Evolutionary conservation across 2,113 vertebrate species (phyloP).

Genomic region (Oostethus manadensis): DNA sequence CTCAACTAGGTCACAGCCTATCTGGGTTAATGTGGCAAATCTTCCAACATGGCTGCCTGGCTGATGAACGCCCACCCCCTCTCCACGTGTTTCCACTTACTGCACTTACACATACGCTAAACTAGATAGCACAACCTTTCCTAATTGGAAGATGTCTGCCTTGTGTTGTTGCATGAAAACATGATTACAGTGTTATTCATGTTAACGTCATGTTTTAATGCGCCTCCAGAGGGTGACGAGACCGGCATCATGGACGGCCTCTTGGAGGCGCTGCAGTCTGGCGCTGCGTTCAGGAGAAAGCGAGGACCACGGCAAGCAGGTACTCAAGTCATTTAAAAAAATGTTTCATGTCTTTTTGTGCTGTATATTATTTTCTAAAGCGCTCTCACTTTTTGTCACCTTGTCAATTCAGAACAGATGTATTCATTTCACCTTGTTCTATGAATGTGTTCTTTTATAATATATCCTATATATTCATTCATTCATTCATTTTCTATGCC

Average conservation of each 20-base stretch:
- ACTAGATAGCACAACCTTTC: conserved; percentile 8
- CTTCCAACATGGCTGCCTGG: conserved; percentile 26
- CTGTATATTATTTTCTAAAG: neutral
- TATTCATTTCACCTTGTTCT: conserved; percentile 12
- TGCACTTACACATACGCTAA: neutral
- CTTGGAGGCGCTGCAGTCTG: conserved; percentile 74
- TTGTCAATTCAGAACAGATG: conserved; percentile 29
- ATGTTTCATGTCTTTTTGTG: conserved; percentile 7
- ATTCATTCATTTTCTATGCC: too few relatives aligned
- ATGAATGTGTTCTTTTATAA: conserved; percentile 12
- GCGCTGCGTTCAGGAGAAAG: conserved; percentile 77
- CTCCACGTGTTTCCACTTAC: conserved; percentile 9
- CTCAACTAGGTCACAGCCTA: conserved; percentile 57
- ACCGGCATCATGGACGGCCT: conserved; percentile 80
- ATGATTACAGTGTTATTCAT: neutral
- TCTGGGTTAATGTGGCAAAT: conserved; percentile 54
- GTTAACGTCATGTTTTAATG: conserved; percentile 8
- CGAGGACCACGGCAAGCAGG: conserved; percentile 77
- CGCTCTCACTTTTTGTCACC: conserved; percentile 1
- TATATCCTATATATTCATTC: too few relatives aligned
- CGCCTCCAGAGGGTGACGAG: conserved; percentile 72
- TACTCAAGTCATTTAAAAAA: conserved; percentile 30
- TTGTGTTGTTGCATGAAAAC: conserved; percentile 12
- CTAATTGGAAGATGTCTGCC: conserved; percentile 10
- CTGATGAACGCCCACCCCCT: conserved; percentile 11